Evolutionary conservation across 2,797 vertebrate genomes (phyloP), one percentile per base, ranked within the genome.

Genomic region (Tympanoctomys barrerae): DNA sequence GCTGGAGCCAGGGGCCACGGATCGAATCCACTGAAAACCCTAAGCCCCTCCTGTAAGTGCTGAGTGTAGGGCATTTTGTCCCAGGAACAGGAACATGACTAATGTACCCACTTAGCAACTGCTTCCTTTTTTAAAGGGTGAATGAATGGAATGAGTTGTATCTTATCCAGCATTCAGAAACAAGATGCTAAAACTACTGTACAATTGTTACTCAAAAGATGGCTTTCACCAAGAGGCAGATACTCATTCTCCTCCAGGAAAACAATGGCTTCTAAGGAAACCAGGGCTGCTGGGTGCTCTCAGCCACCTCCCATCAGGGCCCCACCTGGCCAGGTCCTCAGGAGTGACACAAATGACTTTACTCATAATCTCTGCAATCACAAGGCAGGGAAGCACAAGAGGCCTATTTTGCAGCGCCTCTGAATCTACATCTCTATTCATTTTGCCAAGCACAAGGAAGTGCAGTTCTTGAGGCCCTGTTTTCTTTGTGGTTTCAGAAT

Each of bases 401-500:
- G 42, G 7, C n/a, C 64, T 49, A 42, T 9, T n/a, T 7, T 39
- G 21, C 1, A 5, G 12, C 4, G 2, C n/a, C 83, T 54, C 62
- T 19, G n/a, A 39, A 16, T 49, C 57, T 24, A 9, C 36, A 6
- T 66, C 64, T 46, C 31, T 78, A 39, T 33, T 77, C 62, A 26
- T 79, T 75, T 52, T 4, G 62, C 54, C 21, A 57, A 57, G 21
- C 64, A 81, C 46, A 66, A 70, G 33, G 64, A 78, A 81, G 5
- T n/a, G 24, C 0, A 22, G 36, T 52, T 94, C 79, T 70, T 61
- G 42, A 42, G 78, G 42, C 18, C 0, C 21, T 54, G 14, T 39
- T 54, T 84, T 64, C 42, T 62, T 84, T 81, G 59, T 64, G 21
- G 36, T 46, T 94, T 93, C 64, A 90, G 92, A 59, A 73, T 46